Base-by-base conservation (phyloP, 1,140 invertebrate species). In the Atta cephalotes region DNA sequence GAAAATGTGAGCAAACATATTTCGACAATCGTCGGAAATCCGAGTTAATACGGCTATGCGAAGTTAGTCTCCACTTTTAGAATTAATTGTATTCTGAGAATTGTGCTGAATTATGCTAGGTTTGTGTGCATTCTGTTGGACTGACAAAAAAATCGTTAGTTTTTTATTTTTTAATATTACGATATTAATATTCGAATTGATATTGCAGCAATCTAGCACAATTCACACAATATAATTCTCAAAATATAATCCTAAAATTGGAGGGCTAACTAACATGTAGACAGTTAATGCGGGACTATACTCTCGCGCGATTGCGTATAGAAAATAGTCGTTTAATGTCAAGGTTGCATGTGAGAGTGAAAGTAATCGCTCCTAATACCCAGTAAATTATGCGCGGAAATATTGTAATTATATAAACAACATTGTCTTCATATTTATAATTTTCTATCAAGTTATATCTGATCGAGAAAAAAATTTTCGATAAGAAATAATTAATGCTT, bases 291-390 rank as follows among this genome's bases (percentile, higher is more conserved):
- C 14, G 16, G 7, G 14, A 12, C n/a, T 9, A 82, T 6, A 6
- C 28, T 53, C n/a, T 53, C 77, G 18, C 18, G 18, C 9, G 28
- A 65, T 79, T 68, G 14, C 9, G 2, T 12, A 4, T 28, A 9
- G 5, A 81, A 35, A 45, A 60, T 28, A 58, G n/a, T 58, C 65
- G 49, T 58, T 81, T 84, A 76, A 84, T 76, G 80, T 84, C 80
- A 84, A 84, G 70, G 70, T 74, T 81, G 51, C 49, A 10, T 45
- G 21, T 35, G 56, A 84, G 25, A 51, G 25, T 62, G 39, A 76
- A 84, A 84, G 80, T 84, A 76, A 84, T 76, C 70, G 70, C 25
- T 76, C 39, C 7, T 4, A 74, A 82, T 82, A 72, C 14, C 49
- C 39, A 14, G 14, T 25, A 62, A 82, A 82, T 74, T 62, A 53